Base-by-base conservation (phyloP, 2,797 vertebrate genomes). In the Sebastes trivittatus region DNA sequence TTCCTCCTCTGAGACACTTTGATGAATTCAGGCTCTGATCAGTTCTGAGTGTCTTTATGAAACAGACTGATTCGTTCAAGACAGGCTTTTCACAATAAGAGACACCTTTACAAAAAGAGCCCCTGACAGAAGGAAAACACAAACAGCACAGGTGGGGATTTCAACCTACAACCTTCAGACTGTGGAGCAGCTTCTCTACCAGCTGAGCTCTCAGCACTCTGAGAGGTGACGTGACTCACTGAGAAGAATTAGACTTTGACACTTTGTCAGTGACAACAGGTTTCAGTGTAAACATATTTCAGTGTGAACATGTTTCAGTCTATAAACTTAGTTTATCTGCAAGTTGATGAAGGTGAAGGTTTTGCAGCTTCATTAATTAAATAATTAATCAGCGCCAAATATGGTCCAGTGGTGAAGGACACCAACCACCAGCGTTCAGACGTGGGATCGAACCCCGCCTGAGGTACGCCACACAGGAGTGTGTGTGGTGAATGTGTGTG, bases 351-450 rank as follows among this genome's bases (percentile, higher is more conserved):
- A 49, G 42, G 16, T 1, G 1, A 20, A 8, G 42, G 0, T 49
- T 49, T 20, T 52, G 49, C 20, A n/a, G 49, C 18, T 52, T 52
- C 49, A 52, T 52, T n/a, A n/a, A 49, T 49, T 18, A 49, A 49
- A 49, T 49, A 49, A n/a, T n/a, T 52, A n/a, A 52, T 52, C 49
- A 10, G 8, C 49, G 8, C 49, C 20, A n/a, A n/a, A 52, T n/a
- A 52, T 52, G 49, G 49, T 52, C 42, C 16, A 49, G 16, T 49
- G 42, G 42, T 49, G 49, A 52, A n/a, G 49, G 20, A 52, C 20
- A n/a, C 20, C 49, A n/a, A 52, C 49, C 3, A 10, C 20, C 49
- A n/a, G 0, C 20, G 0, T 52, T 5, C 0, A 52, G 49, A n/a
- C 9, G 1, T 10, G 49, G 20, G 20, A n/a, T 52, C 20, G 4